These are phyloP conservation scores for Ptiloglossa arizonensis DNA, from an alignment of 1,140 invertebrate genomes.

Conservation along the genomic window DNA sequence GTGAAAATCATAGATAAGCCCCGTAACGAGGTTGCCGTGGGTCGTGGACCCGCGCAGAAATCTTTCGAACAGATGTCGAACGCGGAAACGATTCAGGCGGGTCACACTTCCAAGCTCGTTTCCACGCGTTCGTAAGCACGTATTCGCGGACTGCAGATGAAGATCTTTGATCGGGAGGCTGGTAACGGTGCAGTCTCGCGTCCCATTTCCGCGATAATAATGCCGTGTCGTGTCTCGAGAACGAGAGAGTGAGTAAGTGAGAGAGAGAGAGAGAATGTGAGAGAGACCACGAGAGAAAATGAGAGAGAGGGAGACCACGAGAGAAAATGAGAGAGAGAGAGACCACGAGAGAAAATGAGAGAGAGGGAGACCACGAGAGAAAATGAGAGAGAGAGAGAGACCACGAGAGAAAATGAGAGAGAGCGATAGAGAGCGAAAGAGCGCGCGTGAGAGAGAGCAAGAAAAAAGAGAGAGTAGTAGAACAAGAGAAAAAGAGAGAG, in stretches of 20 bases:
- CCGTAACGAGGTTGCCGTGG: constrained; percentile 25
- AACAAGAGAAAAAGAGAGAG: no score
- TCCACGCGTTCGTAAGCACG: neutral
- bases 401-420: neutral
- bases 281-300: no score
- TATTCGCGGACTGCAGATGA: constrained; percentile 17
- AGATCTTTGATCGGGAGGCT: constrained; percentile 27
- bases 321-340: no score
- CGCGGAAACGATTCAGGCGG: constrained; percentile 21
- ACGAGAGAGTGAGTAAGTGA: neutral
- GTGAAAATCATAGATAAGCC: constrained; percentile 35
- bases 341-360: no score
- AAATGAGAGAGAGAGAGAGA: no score
- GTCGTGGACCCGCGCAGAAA: constrained; percentile 9
- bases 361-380: no score
- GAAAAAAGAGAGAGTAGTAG: no score
- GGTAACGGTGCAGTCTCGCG: constrained; percentile 36
- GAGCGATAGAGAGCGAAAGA: no score
- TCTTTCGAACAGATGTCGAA: constrained; percentile 41
- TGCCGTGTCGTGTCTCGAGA: constrained; percentile 1
- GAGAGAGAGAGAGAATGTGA: neutral
- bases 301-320: no score
- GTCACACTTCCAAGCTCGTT: constrained; percentile 1
- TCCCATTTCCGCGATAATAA: constrained; percentile 56
- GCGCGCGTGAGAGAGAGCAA: no score